Base-by-base conservation (phyloP, 2,113 vertebrate genomes). In the Micromys minutus region DNA sequence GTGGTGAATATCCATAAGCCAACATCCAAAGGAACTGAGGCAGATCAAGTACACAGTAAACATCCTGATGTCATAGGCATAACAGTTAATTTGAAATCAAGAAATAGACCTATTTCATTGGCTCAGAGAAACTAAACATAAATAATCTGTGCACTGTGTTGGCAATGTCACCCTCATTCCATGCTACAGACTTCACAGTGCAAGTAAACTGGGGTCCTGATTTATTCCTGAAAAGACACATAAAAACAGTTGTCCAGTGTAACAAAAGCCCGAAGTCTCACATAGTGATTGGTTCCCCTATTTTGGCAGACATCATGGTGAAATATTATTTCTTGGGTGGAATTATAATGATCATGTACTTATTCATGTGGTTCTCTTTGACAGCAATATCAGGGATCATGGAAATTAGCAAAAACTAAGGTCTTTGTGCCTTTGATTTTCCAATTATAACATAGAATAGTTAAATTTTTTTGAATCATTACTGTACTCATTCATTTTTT, bases 111-210 rank as follows among this genome's bases (percentile, higher is more conserved):
- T 61, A 15, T 86, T 86, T 31, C 85, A 50, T 7, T 95, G 95
- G 79, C 90, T 90, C 39, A 97, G 89, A 96, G 2, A 97, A 98
- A 94, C 10, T 10, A 47, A 97, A 90, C 69, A 89, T 91, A 97
- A 88, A 3, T 15, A 86, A 69, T 94, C 84, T 22, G 42, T 39
- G 36, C 0, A 86, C 34, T 0, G 71, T n/a, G 12, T n/a, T 8
- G 65, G 96, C 80, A 87, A 74, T 57, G 80, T 12, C 12, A 39
- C 19, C 5, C 1, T 50, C 3, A 91, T 10, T 5, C 15, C 21
- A 3, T 17, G 63, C 24, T 85, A 34, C 92, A 15, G 31, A 2
- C n/a, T 96, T 76, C 67, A 0, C 0, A 87, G 7, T 31, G 9
- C 3, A 96, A 95, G 91, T 85, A 77, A 65, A 57, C 83, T 42